Base-by-base conservation (phyloP, 1,140 invertebrate species). In the Chrysopa pallens region DNA sequence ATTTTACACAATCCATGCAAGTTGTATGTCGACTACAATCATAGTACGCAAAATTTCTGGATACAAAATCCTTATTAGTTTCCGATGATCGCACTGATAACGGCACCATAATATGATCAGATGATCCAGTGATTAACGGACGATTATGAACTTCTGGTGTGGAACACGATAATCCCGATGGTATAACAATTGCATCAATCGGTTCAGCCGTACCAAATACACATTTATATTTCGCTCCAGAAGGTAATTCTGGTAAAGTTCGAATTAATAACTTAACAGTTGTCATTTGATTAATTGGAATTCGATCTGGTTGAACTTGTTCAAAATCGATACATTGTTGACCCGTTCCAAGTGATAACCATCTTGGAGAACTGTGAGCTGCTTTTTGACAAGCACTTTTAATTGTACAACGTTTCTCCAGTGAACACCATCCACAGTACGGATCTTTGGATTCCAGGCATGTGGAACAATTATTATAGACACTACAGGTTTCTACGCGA, bases 381-480 rank as follows among this genome's bases (percentile, higher is more conserved):
- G 89, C 87, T 62, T 91, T 87, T 54, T 90, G 84, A 60, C 89
- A 93, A 36, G 84, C 83, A 46, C 72, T 77, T 50, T 86, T 74
- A 1, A 92, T 73, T 0, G 87, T 92, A 58, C 89, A 93, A 40
- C 85, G 80, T 66, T 92, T 94, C 60, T 97, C 90, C 43, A 96
- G 62, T 1, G 92, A 93, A 65, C 93, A 97, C 92, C 93, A 98
- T 8, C 92, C 92, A 66, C 94, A 98, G 56, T 95, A 94, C 2
- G 94, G 93, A 69, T 98, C 93, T 52, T 78, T 78, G 0, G 88
- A 88, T 55, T 84, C 84, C 7, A 95, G 69, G 62, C 94, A 98
- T 9, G 78, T 69, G 4, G 79, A 84, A 63, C 94, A 98, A 48
- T 89, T 90, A 3, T 74, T 78, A 58, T 90, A 88, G 52, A 78